Evolutionary conservation across 2,113 vertebrate species (phyloP), one percentile per base, ranked within the genome.

Genomic region (Aptenodytes patagonicus): DNA sequence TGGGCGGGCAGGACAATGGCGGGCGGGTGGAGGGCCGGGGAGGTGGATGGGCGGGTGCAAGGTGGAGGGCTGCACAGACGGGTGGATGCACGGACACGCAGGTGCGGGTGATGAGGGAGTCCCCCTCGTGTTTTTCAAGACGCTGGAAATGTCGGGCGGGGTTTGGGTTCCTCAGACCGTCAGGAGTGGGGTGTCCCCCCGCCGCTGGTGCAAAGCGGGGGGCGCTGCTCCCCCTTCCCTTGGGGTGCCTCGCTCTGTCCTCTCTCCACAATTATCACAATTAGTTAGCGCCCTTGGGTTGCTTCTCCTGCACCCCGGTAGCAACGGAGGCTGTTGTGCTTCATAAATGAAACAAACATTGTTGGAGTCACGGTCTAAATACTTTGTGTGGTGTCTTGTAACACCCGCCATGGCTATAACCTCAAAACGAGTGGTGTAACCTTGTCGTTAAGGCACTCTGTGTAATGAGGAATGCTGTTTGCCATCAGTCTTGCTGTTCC

Each of bases 271-370:
- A 6, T 22, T 13, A 17, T 51, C 2, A 1, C 5, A 1, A 11
- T 32, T 24, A 25, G 9, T 20, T 8, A 4, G 29, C 2, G 73
- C 87, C 81, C 17, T 44, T 10, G 49, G n/a, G 8, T 11, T 17
- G 52, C 46, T 47, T 15, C 20, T 22, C 9, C 46, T 6, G 42
- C 72, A 1, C 7, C 8, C 38, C 1, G 4, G 4, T 20, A 7
- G 42, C 57, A 9, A 6, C 1, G 1, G 49, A n/a, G 21, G 42
- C 62, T 31, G 72, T 4, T 3, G 58, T 5, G 40, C 66, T 44
- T 46, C 36, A 1, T 19, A 7, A 46, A 10, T 1, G 42, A 14
- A 64, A 12, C 54, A 0, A 12, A 2, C 5, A 0, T 0, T 2
- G 38, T 4, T 10, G 81, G 36, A 17, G 42, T 13, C 12, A 3